Evolutionary conservation across 2,113 vertebrate genomes (phyloP).

Genomic region (Vulpes lagopus): DNA sequence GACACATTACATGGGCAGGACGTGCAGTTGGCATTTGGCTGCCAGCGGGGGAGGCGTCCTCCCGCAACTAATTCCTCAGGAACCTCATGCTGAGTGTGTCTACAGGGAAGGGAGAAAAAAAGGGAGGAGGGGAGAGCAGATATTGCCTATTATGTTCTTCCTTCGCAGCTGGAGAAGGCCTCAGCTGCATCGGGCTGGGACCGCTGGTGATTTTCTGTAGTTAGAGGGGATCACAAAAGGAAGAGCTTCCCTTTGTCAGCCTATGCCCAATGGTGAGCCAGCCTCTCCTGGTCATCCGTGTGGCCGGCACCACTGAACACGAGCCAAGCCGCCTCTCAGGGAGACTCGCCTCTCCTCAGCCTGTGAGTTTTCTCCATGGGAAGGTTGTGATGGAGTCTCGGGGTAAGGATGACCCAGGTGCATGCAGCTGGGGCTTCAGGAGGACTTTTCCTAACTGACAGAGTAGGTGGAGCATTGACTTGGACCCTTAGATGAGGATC

Average conservation of each 20-base stretch:
- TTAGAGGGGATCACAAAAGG: constrained; percentile 46
- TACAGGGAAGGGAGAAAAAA: constrained; percentile 83
- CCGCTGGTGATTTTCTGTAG: constrained; percentile 74
- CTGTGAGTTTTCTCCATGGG: constrained; percentile 46
- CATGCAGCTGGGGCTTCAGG: not conserved
- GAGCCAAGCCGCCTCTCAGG: not conserved
- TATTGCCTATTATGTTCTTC: constrained; percentile 79
- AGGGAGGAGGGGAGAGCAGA: constrained; percentile 68
- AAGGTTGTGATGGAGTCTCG: constrained; percentile 45
- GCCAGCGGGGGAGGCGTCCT: constrained; percentile 89
- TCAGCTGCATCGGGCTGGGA: constrained; percentile 73
- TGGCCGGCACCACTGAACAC: constrained; percentile 59
- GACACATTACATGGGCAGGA: constrained; percentile 88
- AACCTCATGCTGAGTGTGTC: constrained; percentile 88
- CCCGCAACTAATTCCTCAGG: constrained; percentile 88
- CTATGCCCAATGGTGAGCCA: constrained; percentile 36
- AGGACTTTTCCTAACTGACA: not conserved
- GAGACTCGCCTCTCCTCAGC: constrained; percentile 40
- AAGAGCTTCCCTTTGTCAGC: constrained; percentile 40
- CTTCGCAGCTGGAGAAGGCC: constrained; percentile 78
- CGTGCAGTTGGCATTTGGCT: constrained; percentile 89
- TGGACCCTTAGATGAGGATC: constrained; percentile 16
- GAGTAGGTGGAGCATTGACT: not conserved
- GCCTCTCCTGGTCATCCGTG: constrained; percentile 31
- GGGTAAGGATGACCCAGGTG: constrained; percentile 14